These are phyloP conservation scores for Polietes domitor DNA, from an alignment of 2,888 invertebrate genomes.

Conservation along the genomic window DNA sequence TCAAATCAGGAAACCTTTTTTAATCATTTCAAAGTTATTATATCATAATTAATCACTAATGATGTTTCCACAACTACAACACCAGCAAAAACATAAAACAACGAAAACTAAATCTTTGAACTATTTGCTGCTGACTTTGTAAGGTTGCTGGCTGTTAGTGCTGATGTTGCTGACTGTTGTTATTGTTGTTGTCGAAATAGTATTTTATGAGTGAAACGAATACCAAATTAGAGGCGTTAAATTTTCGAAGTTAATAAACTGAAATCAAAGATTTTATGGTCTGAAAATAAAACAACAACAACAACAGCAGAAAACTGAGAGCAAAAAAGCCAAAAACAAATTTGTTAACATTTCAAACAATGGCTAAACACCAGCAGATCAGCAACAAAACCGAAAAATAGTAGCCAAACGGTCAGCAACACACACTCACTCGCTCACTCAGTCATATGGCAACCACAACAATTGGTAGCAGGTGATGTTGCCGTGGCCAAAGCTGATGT, in stretches of 20 bases:
- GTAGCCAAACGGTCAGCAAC: not conserved
- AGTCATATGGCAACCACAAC: constrained; percentile 50
- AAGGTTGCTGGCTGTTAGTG: not conserved
- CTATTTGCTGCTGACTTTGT: constrained; percentile 10
- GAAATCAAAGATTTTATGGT: constrained; percentile 64
- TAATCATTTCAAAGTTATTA: constrained; percentile 45
- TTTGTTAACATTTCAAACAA: constrained; percentile 37
- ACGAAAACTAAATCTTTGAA: constrained; percentile 7
- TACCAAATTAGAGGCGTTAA: constrained; percentile 63
- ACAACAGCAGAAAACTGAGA: not conserved
- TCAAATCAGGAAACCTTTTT: constrained; percentile 32
- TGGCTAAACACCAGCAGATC: constrained; percentile 3
- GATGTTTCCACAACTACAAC: not conserved
- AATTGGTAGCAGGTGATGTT: constrained; percentile 62
- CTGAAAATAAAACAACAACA: constrained; percentile 33
- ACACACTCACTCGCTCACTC: not conserved
- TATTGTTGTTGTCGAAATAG: constrained; percentile 39
- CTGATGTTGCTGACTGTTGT: not conserved
- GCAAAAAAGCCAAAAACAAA: constrained; percentile 31
- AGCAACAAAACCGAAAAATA: not conserved
- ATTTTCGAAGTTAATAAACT: constrained; percentile 54
- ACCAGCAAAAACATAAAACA: not conserved
- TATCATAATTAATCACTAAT: constrained; percentile 56
- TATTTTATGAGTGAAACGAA: constrained; percentile 55
- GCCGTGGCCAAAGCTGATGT: constrained; percentile 16